Conservation (phyloP, 2,113 vertebrate species). For the Odocoileus virginianus region DNA sequence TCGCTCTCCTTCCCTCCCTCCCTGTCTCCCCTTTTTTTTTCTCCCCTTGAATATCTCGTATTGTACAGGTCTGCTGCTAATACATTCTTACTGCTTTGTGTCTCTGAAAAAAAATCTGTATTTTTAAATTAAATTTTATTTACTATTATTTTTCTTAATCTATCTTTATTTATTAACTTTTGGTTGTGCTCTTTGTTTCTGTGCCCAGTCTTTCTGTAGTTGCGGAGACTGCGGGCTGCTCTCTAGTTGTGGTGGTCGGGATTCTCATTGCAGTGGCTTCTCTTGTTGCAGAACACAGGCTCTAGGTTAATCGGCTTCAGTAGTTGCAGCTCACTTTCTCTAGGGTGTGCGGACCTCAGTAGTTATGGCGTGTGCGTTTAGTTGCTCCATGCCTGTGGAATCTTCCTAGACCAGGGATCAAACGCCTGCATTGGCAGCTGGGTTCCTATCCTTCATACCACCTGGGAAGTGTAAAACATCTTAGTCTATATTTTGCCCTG, state of each 20-base stretch:
- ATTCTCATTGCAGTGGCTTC: neutral
- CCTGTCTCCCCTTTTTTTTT: fast-evolving
- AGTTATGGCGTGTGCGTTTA: neutral
- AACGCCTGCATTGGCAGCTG: neutral
- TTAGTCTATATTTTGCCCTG: neutral
- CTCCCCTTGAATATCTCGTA: neutral
- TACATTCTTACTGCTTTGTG: neutral
- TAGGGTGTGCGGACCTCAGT: neutral
- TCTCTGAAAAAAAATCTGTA: neutral
- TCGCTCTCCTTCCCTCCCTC: neutral
- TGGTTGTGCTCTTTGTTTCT: neutral
- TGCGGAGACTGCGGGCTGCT: neutral
- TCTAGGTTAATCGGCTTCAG: neutral
- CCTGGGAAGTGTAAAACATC: neutral
- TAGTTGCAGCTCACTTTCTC: neutral
- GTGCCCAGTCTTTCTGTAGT: neutral
- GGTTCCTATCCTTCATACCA: neutral
- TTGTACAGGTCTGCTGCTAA: neutral
- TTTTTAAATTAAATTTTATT: neutral
- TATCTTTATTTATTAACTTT: neutral
- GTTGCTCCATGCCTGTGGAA: neutral
- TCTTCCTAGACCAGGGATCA: neutral
- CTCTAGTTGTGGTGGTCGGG: neutral
- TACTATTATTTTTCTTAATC: neutral
- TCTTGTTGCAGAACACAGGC: neutral